phyloP scores from a whole-genome alignment of 2,797 vertebrate genomes.

The Thamnophis elegans region DNA sequence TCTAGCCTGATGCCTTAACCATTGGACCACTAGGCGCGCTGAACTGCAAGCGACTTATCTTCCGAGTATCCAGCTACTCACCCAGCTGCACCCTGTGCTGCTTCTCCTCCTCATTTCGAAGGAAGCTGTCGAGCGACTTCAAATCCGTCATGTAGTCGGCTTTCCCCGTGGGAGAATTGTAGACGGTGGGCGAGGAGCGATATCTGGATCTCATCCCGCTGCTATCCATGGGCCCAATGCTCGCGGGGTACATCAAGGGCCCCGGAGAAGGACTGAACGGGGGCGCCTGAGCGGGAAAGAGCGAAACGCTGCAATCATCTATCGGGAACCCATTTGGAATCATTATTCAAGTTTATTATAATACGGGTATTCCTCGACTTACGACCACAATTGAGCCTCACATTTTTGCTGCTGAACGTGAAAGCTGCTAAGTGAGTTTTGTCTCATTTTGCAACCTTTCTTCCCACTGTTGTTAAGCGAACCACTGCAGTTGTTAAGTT shows the following conservation, averaged over 20 bases:
- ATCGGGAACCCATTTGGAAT: background rate
- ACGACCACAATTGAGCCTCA: rapidly evolving
- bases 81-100: constrained; percentile 88
- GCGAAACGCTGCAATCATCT: background rate
- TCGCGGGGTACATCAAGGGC: constrained; percentile 77
- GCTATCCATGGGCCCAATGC: constrained; percentile 80
- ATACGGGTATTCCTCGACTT: background rate
- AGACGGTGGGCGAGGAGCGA: constrained; percentile 84
- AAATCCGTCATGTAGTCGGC: constrained; percentile 91
- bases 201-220: constrained; percentile 83
- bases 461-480: too few species aligned
- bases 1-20: background rate
- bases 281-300: constrained; percentile 71
- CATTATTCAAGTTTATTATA: background rate
- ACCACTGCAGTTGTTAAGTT: too few species aligned
- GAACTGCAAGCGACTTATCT: background rate
- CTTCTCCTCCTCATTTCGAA: constrained; percentile 89
- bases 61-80: constrained; percentile 48
- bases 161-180: constrained; percentile 84
- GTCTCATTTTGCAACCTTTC: background rate
- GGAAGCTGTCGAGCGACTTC: constrained; percentile 85
- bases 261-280: constrained; percentile 79
- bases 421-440: background rate
- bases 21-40: background rate
- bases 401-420: background rate